A percentile compares a stretch with the other conserved stretches of the same genome.
These are phyloP conservation scores for Oscarella lobularis DNA, from an alignment of 37 sponge, comb jelly and placozoan genomes.

Conservation along the genomic window DNA sequence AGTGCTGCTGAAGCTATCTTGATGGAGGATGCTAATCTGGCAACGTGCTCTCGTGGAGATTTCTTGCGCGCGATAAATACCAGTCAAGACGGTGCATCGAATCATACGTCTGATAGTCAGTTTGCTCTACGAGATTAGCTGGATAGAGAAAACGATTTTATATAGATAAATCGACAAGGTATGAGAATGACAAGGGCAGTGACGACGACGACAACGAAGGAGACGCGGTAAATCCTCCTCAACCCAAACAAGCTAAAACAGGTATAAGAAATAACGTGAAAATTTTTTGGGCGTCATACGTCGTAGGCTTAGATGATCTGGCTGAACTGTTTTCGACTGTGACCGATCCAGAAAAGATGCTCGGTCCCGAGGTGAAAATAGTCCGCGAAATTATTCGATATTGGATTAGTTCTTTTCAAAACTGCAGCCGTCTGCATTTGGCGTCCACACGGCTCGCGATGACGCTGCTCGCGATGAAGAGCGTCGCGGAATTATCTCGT, in stretches of 20 bases:
- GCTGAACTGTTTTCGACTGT: constrained; percentile 57
- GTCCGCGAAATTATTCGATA: constrained; percentile 6
- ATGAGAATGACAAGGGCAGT: neutral
- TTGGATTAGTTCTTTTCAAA: constrained; percentile 1
- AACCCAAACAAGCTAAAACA: neutral
- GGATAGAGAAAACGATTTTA: no score
- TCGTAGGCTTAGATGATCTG: constrained; percentile 45
- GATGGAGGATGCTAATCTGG: no score
- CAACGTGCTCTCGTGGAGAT: no score
- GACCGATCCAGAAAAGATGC: constrained; percentile 45
- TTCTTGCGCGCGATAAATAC: no score
- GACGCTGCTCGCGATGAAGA: constrained; percentile 75
- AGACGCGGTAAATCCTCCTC: neutral
- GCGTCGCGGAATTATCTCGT: constrained; percentile 37
- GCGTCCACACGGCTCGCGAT: constrained; percentile 75
- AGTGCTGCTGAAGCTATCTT: no score
- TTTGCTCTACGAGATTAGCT: no score
- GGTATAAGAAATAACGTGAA: neutral
- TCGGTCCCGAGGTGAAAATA: constrained; percentile 68
- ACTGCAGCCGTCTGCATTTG: constrained; percentile 44
- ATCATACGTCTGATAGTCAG: no score
- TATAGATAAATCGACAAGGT: no score
- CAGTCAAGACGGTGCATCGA: no score
- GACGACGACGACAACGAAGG: neutral
- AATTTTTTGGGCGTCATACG: constrained; percentile 9